Conservation (phyloP, 2,888 invertebrate genomes). For the Saturnia pavonia region DNA sequence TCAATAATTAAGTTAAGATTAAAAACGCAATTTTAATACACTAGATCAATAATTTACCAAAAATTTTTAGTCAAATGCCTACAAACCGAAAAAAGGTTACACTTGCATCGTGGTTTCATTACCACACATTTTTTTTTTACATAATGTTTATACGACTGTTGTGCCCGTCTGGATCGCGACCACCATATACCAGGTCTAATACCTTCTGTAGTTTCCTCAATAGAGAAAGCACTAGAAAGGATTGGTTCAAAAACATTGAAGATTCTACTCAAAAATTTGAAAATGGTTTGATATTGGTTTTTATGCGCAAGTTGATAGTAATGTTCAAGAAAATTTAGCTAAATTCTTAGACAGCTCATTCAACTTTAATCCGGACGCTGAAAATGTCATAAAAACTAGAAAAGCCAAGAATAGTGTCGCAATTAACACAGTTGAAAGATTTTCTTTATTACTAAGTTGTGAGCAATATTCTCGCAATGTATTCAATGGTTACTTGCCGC, state of each 20-base stretch:
- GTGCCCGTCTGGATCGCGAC: no score
- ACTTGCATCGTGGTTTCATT: no score
- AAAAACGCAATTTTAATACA: no score
- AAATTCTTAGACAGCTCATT: constrained; percentile 92
- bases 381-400: constrained; percentile 75
- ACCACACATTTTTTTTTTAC: no score
- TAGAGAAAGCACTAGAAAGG: constrained; percentile 58
- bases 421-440: constrained; percentile 84
- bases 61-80: no score
- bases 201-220: constrained; percentile 80
- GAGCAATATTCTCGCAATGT: constrained; percentile 83
- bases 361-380: constrained; percentile 81
- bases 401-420: constrained; percentile 80
- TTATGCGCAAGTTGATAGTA: constrained; percentile 90
- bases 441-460: constrained; percentile 83
- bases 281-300: constrained; percentile 88
- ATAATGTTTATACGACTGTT: no score
- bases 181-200: constrained; percentile 84
- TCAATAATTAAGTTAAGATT: no score
- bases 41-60: no score
- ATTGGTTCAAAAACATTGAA: constrained; percentile 76
- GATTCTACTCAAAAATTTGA: constrained; percentile 83
- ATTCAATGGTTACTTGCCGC: constrained; percentile 82
- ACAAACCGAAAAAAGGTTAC: no score
- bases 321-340: constrained; percentile 91